Evolutionary conservation across 2,113 vertebrate species (phyloP).

Genomic region (Cygnus atratus): DNA sequence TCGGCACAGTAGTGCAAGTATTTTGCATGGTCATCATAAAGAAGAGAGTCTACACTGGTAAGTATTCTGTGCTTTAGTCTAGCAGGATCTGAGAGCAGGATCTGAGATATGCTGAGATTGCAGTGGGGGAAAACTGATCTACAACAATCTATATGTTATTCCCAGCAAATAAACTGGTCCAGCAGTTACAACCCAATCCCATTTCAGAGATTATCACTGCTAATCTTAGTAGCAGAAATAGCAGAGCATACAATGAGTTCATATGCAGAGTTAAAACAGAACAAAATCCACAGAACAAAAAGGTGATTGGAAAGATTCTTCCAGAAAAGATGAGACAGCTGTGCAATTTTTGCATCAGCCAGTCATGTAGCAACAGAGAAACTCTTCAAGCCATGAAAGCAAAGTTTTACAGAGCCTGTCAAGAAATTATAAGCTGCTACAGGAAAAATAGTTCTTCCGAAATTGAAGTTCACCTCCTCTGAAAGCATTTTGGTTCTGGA

Average conservation of each 20-base stretch:
- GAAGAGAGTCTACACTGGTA: neutral
- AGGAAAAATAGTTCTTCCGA: neutral
- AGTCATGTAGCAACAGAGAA: neutral
- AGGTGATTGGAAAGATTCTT: neutral
- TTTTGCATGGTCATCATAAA: neutral
- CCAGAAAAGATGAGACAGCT: neutral
- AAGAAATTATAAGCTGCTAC: neutral
- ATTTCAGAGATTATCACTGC: neutral
- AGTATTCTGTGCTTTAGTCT: neutral
- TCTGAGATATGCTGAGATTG: neutral
- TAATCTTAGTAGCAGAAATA: neutral
- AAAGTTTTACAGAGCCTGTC: neutral
- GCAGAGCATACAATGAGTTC: neutral
- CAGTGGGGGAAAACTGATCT: neutral
- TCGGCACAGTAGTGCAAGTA: accelerated
- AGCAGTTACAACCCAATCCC: neutral
- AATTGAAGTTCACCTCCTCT: neutral
- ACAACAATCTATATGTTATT: neutral
- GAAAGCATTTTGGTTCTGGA: neutral
- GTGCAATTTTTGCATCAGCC: neutral
- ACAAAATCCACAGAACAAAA: neutral
- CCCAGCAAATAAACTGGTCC: neutral
- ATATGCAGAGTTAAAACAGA: neutral
- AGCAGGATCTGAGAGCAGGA: neutral
- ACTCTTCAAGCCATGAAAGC: neutral